Evolutionary conservation across 2,113 vertebrate genomes (phyloP).

Genomic region (Sinocyclocheilus anophthalmus): DNA sequence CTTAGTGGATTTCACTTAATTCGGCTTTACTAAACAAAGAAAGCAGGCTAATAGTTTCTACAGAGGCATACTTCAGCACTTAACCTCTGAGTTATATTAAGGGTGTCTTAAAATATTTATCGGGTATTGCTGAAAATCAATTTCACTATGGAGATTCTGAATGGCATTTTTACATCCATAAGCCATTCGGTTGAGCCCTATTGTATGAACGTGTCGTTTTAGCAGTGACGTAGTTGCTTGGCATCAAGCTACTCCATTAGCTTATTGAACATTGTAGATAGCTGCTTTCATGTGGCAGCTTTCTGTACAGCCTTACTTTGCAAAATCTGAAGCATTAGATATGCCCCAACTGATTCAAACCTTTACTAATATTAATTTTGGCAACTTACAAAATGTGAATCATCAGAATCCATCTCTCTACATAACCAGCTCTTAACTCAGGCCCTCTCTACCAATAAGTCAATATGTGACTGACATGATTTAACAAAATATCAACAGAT

Average conservation of each 20-base stretch:
- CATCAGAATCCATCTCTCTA: constrained; percentile 5
- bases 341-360: background rate
- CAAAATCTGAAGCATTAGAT: constrained; percentile 13
- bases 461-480: constrained; percentile 41
- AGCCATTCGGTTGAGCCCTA: background rate
- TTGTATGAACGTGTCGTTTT: background rate
- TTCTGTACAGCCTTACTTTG: background rate
- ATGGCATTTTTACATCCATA: background rate
- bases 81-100: background rate
- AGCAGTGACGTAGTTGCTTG: background rate
- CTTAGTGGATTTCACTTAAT: background rate
- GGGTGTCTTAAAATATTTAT: background rate
- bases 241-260: background rate
- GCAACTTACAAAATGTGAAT: background rate
- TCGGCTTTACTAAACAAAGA: background rate
- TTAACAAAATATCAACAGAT: constrained; percentile 38
- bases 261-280: background rate
- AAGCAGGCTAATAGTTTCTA: background rate
- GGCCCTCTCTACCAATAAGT: constrained; percentile 19
- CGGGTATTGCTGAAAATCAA: background rate
- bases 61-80: background rate
- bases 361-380: background rate
- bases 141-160: background rate
- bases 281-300: background rate
- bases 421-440: constrained; percentile 4